Base-by-base conservation (phyloP, 1,140 invertebrate genomes). In the Nilaparvata lugens region DNA sequence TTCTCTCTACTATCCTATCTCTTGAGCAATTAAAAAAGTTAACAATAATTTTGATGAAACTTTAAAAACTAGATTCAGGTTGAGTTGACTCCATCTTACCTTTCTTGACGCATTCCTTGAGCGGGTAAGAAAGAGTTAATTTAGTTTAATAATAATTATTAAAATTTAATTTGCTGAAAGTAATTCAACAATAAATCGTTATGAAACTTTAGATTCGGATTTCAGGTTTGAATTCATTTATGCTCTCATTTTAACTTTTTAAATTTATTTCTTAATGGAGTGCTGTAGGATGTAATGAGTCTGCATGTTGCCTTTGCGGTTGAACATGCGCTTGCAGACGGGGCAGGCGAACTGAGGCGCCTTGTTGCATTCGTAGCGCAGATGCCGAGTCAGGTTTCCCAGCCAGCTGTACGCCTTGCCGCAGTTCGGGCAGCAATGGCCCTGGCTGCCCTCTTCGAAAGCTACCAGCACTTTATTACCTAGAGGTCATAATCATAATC, bases 351-450 rank as follows among this genome's bases (percentile, higher is more conserved):
- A 66, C 52, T 51, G 70, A 3, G 74, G 73, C 19, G 69, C 68
- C 14, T 72, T 68, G 4, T 74, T 73, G 58, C 76, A 77, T 58
- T 77, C 75, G 53, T 74, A 71, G 21, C 70, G 71, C 56, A 75
- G 64, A 61, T 78, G 77, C 13, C 68, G 56, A 21, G 60, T 62
- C 43, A 74, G 52, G 23, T 68, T 67, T n/a, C 67, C 65, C 52
- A 54, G 45, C 48, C 64, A 62, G 14, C 56, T 53, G 58, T 66
- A 68, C 6, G 35, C 35, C 54, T 64, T 65, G 13, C 60, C 56
- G 52, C 66, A 68, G 4, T 60, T 51, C 38, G 54, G 45, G 53
- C 68, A 70, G 2, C 11, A 60, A 63, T 35, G 31, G 7, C 13
- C 31, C 31, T 11, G 2, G 13, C 2, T 6, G 7, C 31, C 31